phyloP scores from a whole-genome alignment of 2,113 vertebrate species.

The Donacobius atricapilla region DNA sequence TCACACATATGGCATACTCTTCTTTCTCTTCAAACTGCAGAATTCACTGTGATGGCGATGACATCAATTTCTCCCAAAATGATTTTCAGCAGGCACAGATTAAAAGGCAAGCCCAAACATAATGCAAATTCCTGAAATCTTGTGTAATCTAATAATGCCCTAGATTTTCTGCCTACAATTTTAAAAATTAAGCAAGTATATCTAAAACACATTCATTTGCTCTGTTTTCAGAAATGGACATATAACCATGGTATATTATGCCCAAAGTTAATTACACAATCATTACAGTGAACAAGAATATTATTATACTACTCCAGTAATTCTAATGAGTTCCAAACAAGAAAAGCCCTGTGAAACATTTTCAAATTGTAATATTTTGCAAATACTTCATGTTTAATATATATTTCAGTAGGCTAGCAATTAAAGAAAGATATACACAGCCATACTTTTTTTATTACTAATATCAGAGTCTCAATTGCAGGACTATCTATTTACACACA shows the following conservation, averaged over 20 bases:
- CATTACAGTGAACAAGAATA: background rate
- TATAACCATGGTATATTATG: background rate
- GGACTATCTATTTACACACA: background rate
- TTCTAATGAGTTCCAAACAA: background rate
- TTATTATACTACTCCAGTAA: background rate
- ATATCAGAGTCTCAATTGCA: background rate
- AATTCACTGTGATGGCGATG: background rate
- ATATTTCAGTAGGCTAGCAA: background rate
- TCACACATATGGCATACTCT: background rate
- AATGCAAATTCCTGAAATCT: background rate
- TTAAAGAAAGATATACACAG: constrained; percentile 16
- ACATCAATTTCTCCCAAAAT: background rate
- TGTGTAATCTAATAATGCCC: background rate
- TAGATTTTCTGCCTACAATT: background rate
- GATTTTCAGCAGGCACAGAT: background rate
- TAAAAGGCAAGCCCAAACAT: background rate
- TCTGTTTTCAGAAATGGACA: background rate
- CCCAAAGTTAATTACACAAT: background rate
- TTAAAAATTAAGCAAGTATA: background rate
- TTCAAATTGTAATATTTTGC: background rate
- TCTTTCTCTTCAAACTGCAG: background rate
- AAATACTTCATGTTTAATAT: background rate
- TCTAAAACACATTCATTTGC: background rate
- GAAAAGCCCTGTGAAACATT: background rate
- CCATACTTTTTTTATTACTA: background rate